Conservation (phyloP, 2,797 vertebrate species). For the Natrix natrix region DNA sequence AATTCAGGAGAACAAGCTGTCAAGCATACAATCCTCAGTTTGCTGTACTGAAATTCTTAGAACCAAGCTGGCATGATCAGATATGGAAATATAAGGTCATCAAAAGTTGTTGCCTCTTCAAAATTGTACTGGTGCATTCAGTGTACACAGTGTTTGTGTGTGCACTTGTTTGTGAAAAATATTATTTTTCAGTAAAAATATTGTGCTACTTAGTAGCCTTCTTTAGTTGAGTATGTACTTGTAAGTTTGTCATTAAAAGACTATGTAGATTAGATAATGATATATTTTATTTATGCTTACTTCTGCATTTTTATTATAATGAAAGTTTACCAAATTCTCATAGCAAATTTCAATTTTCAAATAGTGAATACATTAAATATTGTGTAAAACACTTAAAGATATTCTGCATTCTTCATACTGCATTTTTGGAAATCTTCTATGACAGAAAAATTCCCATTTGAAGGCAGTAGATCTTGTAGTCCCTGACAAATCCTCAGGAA, state of each 20-base stretch:
- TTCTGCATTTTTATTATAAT: not conserved
- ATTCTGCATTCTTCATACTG: not conserved
- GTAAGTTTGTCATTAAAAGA: not conserved
- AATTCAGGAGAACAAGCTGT: slow-evolving; percentile 35
- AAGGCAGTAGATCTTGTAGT: not conserved
- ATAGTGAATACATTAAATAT: not conserved
- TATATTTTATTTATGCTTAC: not conserved
- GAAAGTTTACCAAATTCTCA: not conserved
- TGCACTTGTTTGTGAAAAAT: not conserved
- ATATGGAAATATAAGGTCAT: not conserved
- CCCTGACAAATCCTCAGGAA: not conserved
- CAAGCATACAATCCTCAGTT: slow-evolving; percentile 7
- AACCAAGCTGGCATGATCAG: not conserved
- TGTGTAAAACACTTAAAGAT: not conserved
- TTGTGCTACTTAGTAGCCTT: not conserved
- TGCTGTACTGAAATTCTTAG: slow-evolving; percentile 12
- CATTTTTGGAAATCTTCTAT: not conserved
- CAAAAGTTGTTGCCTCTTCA: slow-evolving; percentile 5
- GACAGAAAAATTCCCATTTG: not conserved
- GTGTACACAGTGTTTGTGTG: not conserved
- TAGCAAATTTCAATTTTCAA: not conserved
- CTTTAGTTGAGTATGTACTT: not conserved
- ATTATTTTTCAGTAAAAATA: not conserved
- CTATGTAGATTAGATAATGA: not conserved
- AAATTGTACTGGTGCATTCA: not conserved